Conservation (phyloP, 1,140 invertebrate species). For the Brachionus koreanus region DNA sequence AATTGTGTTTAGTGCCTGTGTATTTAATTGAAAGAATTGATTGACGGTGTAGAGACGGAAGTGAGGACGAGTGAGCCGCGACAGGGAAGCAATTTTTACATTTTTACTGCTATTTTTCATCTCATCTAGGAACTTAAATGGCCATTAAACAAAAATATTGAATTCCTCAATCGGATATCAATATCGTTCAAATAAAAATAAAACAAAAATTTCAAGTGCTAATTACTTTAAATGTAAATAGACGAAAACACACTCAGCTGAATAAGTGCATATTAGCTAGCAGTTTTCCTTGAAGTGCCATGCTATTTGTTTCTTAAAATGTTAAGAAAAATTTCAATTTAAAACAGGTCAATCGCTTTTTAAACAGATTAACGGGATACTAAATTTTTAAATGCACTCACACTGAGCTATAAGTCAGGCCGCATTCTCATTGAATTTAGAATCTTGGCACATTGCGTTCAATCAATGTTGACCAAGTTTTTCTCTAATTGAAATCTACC, state of each 20-base stretch:
- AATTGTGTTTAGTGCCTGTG: neutral
- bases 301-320: neutral
- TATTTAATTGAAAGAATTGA: neutral
- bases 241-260: neutral
- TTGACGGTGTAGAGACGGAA: neutral
- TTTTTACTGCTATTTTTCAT: neutral
- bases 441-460: neutral
- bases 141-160: neutral
- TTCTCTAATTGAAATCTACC: neutral
- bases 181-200: conserved; percentile 13
- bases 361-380: conserved; percentile 38
- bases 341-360: conserved; percentile 23
- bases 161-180: conserved; percentile 27
- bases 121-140: neutral
- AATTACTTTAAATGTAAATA: conserved; percentile 35
- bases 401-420: neutral
- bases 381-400: conserved; percentile 17
- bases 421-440: neutral
- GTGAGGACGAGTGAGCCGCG: neutral
- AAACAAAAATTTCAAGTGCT: conserved; percentile 22
- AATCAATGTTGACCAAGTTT: conserved; percentile 22
- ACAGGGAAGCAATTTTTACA: neutral
- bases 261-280: conserved; percentile 8
- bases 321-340: conserved; percentile 10
- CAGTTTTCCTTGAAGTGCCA: conserved; percentile 31